These are phyloP conservation scores for Zaprionus ornatus DNA, from an alignment of 1,140 invertebrate genomes.

Conservation along the genomic window DNA sequence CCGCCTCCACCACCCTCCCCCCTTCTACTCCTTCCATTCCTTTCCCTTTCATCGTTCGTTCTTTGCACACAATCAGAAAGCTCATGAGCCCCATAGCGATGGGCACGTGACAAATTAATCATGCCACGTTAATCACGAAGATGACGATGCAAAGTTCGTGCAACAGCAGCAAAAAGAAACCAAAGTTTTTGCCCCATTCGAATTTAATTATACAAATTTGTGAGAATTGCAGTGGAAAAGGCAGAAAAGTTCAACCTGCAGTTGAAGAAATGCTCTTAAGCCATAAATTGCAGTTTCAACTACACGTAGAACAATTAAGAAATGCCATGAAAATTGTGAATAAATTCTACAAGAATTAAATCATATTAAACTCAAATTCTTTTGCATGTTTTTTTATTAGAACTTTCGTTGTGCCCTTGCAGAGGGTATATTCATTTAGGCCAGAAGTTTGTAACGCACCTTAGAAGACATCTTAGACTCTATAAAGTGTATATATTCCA, in stretches of 20 bases:
- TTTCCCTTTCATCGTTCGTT: constrained; percentile 18
- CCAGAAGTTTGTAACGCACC: too few relatives aligned
- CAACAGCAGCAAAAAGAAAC: constrained; percentile 4
- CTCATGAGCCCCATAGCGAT: constrained; percentile 38
- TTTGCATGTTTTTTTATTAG: background rate
- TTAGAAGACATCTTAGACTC: too few relatives aligned
- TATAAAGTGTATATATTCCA: too few relatives aligned
- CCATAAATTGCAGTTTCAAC: background rate
- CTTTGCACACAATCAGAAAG: constrained; percentile 68
- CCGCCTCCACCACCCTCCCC: background rate
- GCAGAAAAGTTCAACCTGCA: background rate
- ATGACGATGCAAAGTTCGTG: constrained; percentile 35
- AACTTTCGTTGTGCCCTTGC: background rate
- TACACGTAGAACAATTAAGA: too few relatives aligned
- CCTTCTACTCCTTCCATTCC: constrained; percentile 5
- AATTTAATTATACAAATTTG: constrained; percentile 31
- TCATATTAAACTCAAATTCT: too few relatives aligned
- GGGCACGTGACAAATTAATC: constrained; percentile 54
- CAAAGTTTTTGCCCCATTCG: constrained; percentile 7
- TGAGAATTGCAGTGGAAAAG: background rate
- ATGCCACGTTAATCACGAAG: constrained; percentile 42
- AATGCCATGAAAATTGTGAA: too few relatives aligned
- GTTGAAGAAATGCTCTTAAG: background rate
- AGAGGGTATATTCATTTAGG: background rate
- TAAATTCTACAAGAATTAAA: too few relatives aligned